Base-by-base conservation (phyloP, 2,797 vertebrate species). In the Muscicapa comitata region DNA sequence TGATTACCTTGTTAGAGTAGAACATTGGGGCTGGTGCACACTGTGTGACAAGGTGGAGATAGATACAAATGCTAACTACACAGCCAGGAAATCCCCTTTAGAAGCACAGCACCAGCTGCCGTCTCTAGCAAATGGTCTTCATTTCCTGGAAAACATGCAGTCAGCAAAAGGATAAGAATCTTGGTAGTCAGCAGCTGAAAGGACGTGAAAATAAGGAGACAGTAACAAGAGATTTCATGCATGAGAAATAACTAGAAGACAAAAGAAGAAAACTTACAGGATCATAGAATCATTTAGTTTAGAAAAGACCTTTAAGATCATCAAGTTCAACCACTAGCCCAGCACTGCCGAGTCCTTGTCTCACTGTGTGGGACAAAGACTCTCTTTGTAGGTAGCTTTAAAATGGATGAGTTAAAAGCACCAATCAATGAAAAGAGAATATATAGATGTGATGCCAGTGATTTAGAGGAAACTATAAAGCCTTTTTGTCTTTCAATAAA, bases 131-230 rank as follows among this genome's bases (percentile, higher is more conserved):
- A 94, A 95, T 89, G 55, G 42, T 93, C 90, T 93, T 87, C 29
- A 51, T 93, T 95, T 96, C 85, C 82, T 94, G 72, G 80, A 96
- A 97, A 94, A 95, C 33, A 54, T 57, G 48, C 59, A 74, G 57
- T 68, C 40, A 71, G 59, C 3, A 3, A 92, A 89, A 90, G 81
- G 57, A 77, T 63, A 79, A 73, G 76, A 92, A 90, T 48, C 54
- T 88, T 38, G 61, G 58, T 75, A 65, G 61, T 61, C 62, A 85
- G 90, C 65, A 91, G 90, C 79, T 94, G 86, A 77, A 92, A 37
- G 50, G 25, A 73, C 26, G 8, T 67, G 91, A 88, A 94, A 92
- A 88, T 55, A 80, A 28, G 24, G 73, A 81, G 33, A 61, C 2
- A 66, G 17, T 29, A 82, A 84, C 0, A 10, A 18, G 45, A 83